Conservation (phyloP, 2,888 invertebrate genomes). For the Troides aeacus region DNA sequence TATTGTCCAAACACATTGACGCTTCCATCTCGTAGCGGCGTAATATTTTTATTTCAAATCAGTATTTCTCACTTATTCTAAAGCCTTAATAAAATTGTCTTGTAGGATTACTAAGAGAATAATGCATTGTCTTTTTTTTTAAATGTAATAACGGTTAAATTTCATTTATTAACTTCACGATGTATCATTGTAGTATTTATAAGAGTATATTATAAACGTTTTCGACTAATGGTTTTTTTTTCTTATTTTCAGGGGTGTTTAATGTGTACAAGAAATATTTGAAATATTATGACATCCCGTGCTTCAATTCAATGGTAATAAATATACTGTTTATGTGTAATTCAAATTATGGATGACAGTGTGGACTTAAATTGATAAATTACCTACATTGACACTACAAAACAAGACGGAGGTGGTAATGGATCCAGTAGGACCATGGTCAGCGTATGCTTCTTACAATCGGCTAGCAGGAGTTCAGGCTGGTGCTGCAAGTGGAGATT, state of each 20-base stretch:
- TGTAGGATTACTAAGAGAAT: too few relatives aligned
- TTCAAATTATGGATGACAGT: slow-evolving; percentile 78
- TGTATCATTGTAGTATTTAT: background rate
- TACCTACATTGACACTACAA: slow-evolving; percentile 65
- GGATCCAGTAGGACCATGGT: slow-evolving; percentile 96
- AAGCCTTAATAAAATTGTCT: background rate
- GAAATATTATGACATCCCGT: slow-evolving; percentile 59
- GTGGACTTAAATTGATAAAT: slow-evolving; percentile 75
- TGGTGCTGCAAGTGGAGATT: slow-evolving; percentile 83
- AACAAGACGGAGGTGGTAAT: slow-evolving; percentile 82
- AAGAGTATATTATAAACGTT: slow-evolving; percentile 14
- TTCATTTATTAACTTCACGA: too few relatives aligned
- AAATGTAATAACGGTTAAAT: too few relatives aligned
- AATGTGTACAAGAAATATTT: slow-evolving; percentile 52
- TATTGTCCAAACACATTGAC: slow-evolving; percentile 70
- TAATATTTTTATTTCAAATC: slow-evolving; percentile 59
- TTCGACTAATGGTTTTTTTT: slow-evolving; percentile 45
- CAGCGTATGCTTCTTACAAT: slow-evolving; percentile 90
- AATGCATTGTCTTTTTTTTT: too few relatives aligned
- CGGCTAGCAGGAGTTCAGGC: slow-evolving; percentile 87
- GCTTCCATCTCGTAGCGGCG: slow-evolving; percentile 69
- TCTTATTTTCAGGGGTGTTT: slow-evolving; percentile 68
- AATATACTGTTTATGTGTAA: slow-evolving; percentile 58
- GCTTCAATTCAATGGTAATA: slow-evolving; percentile 62
- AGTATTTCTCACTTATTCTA: slow-evolving; percentile 33